phyloP scores from a whole-genome alignment of 2,113 vertebrate genomes.

The Puntigrus tetrazona region DNA sequence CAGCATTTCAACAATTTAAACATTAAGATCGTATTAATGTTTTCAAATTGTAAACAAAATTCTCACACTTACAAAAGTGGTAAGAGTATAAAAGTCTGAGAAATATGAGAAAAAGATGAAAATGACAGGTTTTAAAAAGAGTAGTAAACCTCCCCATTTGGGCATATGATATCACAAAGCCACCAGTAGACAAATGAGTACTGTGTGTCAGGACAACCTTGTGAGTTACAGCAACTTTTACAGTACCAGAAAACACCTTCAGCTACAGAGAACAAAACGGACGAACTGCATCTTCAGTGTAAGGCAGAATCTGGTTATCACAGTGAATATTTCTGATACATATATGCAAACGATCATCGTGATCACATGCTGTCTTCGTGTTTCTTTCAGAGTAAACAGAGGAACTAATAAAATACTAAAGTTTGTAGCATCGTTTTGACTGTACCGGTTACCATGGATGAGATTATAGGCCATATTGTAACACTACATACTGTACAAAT shows the following conservation, averaged over 20 bases:
- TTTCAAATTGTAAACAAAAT: slow-evolving; percentile 30
- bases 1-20: slow-evolving; percentile 12
- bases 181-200: neutral
- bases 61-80: slow-evolving; percentile 28
- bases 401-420: neutral
- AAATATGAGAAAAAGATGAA: slow-evolving; percentile 20
- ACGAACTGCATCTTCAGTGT: slow-evolving; percentile 51
- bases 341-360: slow-evolving; percentile 28
- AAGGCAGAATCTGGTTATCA: slow-evolving; percentile 75
- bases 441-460: neutral
- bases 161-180: slow-evolving; percentile 15
- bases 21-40: slow-evolving; percentile 23
- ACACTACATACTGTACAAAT: slow-evolving; percentile 5
- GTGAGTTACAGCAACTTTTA: slow-evolving; percentile 16
- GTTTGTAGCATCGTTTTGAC: slow-evolving; percentile 17
- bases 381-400: neutral
- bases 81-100: slow-evolving; percentile 21
- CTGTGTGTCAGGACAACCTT: neutral
- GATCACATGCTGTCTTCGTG: neutral
- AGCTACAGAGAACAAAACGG: slow-evolving; percentile 4
- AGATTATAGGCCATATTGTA: neutral
- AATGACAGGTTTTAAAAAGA: slow-evolving; percentile 34
- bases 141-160: slow-evolving; percentile 46
- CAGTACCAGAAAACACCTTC: slow-evolving; percentile 41
- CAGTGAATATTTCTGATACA: slow-evolving; percentile 63